Base-by-base conservation (phyloP, 1,140 invertebrate species). In the Alviniconcha marisindica region DNA sequence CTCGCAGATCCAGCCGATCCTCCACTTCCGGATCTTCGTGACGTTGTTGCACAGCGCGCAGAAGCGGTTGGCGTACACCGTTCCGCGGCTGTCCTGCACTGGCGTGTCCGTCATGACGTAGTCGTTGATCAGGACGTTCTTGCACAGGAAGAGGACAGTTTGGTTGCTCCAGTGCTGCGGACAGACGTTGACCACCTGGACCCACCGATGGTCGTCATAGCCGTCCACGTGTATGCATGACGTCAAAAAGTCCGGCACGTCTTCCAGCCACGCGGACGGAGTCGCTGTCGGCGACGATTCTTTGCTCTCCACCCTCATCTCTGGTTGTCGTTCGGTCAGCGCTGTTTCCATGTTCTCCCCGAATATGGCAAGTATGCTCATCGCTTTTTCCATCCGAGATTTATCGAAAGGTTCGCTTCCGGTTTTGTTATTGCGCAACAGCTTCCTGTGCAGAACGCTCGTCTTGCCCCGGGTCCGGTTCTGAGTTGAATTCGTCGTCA, bases 21-120 rank as follows among this genome's bases (percentile, higher is more conserved):
- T 94, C 93, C 44, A 93, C 3, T 87, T 81, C 3, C 76, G 84
- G 15, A 86, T 76, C 15, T 83, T 85, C 2, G 86, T 84, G 1
- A 92, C 93, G 31, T 92, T 87, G 85, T 95, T 94, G 87, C 95
- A 95, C 15, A 94, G 83, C 5, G 95, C 95, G 87, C 95, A 95
- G 85, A 95, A 94, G 0, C 93, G 87, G 85, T 95, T 95, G 84
- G 93, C 91, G 87, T 94, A 95, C 0, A 94, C 95, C 44, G 93
- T 83, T 2, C 94, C 93, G 10, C 86, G 86, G 28, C 87, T 33
- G 83, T 94, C 94, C 7, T 94, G 92, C 4, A 94, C 90, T 0
- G 94, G 91, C 18, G 90, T 87, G 18, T 81, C 42, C 7, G 76
- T 44, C 15, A 90, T 54, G n/a, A 88, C 84, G 36, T 87, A 87